Percentiles rank a stretch among this genome's conserved stretches.
Conservation (phyloP, 2,888 invertebrate genomes). For the Campopleginae sp. region DNA sequence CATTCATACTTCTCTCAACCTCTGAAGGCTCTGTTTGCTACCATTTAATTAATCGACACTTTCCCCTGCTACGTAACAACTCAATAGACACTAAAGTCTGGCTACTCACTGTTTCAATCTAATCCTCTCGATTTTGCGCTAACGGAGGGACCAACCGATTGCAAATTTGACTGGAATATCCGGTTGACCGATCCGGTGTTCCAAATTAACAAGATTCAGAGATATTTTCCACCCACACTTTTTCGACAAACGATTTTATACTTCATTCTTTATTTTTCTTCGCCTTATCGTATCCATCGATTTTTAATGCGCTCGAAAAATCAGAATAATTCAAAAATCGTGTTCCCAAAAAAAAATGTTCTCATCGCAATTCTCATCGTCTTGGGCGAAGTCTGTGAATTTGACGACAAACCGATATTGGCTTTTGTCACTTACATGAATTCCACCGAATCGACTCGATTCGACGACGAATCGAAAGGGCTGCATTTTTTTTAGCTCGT, state of each 20-base stretch:
- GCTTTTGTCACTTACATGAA: background rate
- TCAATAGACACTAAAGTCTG: constrained; percentile 54
- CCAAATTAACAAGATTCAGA: constrained; percentile 35
- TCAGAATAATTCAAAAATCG: background rate
- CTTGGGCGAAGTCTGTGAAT: background rate
- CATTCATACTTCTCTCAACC: constrained; percentile 47
- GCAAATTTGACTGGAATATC: constrained; percentile 40
- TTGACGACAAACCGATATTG: background rate
- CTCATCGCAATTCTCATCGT: background rate
- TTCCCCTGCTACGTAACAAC: constrained; percentile 28
- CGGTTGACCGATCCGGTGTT: constrained; percentile 9
- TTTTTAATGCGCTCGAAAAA: background rate
- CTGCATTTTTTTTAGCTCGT: background rate
- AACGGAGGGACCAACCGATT: constrained; percentile 21
- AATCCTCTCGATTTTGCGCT: constrained; percentile 6
- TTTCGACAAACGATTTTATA: background rate
- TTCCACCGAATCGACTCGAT: background rate
- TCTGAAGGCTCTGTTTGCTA: constrained; percentile 80
- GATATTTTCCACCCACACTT: background rate
- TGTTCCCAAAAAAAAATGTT: background rate
- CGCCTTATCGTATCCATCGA: background rate
- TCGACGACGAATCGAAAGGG: background rate
- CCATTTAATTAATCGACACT: constrained; percentile 80
- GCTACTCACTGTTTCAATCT: constrained; percentile 20
- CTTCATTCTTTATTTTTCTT: background rate